A percentile compares a stretch with the other conserved stretches of the same genome.
phyloP scores from a whole-genome alignment of 2,113 vertebrate genomes.

The Channa argus region DNA sequence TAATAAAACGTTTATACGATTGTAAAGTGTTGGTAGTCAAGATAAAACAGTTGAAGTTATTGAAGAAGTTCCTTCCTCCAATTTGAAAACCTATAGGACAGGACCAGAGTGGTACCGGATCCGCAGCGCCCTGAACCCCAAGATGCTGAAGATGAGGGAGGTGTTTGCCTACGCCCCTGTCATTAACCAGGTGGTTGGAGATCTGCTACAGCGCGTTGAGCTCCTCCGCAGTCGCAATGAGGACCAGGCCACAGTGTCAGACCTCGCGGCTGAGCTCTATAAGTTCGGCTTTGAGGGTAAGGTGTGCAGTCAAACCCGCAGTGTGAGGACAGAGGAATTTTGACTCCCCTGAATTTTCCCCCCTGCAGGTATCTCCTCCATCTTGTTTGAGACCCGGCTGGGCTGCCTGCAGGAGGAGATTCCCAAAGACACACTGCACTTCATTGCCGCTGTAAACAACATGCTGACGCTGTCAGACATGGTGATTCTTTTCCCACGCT shows the following conservation, averaged over 20 bases:
- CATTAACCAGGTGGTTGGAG: constrained; percentile 80
- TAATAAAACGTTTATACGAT: too few species aligned
- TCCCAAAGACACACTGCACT: constrained; percentile 77
- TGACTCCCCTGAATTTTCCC: background rate
- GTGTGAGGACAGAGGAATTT: accelerated
- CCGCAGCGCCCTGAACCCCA: constrained; percentile 81
- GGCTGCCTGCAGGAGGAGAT: constrained; percentile 83
- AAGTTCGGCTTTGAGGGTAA: constrained; percentile 87
- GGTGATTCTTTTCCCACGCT: constrained; percentile 74
- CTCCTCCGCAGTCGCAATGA: constrained; percentile 68
- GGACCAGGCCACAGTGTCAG: constrained; percentile 66
- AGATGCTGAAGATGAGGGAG: constrained; percentile 80
- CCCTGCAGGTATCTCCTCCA: constrained; percentile 75
- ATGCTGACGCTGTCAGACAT: constrained; percentile 77
- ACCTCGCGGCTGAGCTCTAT: constrained; percentile 80
- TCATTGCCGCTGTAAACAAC: constrained; percentile 72
- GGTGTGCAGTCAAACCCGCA: background rate
- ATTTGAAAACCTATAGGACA: constrained; percentile 47
- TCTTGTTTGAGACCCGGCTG: constrained; percentile 84
- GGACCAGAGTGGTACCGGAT: constrained; percentile 80
- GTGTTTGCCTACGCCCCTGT: constrained; percentile 62
- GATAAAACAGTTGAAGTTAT: too few species aligned
- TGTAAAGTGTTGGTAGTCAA: too few species aligned
- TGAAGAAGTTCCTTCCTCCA: too few species aligned
- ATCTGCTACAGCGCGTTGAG: constrained; percentile 79